phyloP scores from a whole-genome alignment of 2,888 invertebrate genomes.

The Eristalis intricaria region DNA sequence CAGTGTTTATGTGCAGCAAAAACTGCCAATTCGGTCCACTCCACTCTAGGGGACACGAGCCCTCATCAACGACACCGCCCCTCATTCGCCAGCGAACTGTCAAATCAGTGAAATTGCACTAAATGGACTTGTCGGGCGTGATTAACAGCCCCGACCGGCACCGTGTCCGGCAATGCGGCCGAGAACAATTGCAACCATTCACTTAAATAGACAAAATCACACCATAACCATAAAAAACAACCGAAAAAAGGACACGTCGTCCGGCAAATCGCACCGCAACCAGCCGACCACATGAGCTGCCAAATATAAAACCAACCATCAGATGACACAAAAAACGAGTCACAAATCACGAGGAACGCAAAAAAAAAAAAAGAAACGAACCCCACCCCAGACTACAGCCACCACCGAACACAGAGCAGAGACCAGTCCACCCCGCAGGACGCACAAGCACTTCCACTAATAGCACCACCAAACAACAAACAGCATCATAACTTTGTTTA shows the following conservation, averaged over 20 bases:
- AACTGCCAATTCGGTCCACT: constrained; percentile 15
- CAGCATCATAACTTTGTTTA: constrained; percentile 75
- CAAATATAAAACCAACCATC: constrained; percentile 56
- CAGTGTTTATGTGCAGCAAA: constrained; percentile 20
- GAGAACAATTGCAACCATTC: constrained; percentile 60
- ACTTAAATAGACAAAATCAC: constrained; percentile 62
- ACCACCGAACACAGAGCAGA: background rate
- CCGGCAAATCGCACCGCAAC: background rate
- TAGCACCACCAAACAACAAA: constrained; percentile 57
- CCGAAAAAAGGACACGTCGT: constrained; percentile 1
- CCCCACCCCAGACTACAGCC: constrained; percentile 4
- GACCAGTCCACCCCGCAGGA: background rate
- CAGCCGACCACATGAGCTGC: constrained; percentile 32
- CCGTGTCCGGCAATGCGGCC: constrained; percentile 26
- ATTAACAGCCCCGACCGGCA: constrained; percentile 56
- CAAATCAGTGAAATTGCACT: constrained; percentile 64
- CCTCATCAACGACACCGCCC: background rate
- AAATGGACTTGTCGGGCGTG: constrained; percentile 69
- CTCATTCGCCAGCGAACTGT: constrained; percentile 37
- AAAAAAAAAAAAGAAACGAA: constrained; percentile 10
- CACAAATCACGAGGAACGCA: constrained; percentile 2
- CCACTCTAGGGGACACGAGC: background rate
- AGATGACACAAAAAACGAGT: constrained; percentile 34
- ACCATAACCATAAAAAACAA: constrained; percentile 57
- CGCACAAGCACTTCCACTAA: constrained; percentile 51